Base-by-base conservation (phyloP, 2,888 invertebrate genomes). In the Pecten maximus region DNA sequence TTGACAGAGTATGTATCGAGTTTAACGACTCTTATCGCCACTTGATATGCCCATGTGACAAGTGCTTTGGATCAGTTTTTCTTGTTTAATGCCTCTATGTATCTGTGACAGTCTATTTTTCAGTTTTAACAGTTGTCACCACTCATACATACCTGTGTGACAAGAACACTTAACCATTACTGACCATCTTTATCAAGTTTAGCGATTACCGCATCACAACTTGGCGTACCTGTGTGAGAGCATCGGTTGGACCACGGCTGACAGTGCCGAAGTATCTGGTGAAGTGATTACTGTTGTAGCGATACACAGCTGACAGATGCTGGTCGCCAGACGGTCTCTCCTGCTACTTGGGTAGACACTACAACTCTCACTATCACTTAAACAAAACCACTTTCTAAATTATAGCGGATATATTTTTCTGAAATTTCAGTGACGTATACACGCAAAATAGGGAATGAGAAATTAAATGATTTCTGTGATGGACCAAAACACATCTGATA, bases 401-500 rank as follows among this genome's bases (percentile, higher is more conserved):
- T 35, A 74, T 74, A 35, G 74, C 28, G 28, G 74, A 35, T 74
- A 35, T 35, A 74, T 74, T 35, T 74, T n/a, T 74, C 23, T 74
- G 74, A 74, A 74, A 74, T 35, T 28, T 74, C 74, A 28, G 28
- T 8, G 19, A 12, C 23, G 23, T 23, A 19, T 28, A 12, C 35
- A 74, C 74, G 35, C 6, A 74, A 74, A 6, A 35, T 10, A 74
- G 12, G 35, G 4, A 74, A 74, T 74, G 74, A 28, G 35, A 35
- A 74, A 74, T 74, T 74, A 74, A 35, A 28, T 28, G 74, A 74
- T 35, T 74, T 54, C 54, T 54, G 54, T 54, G 54, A n/a, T 54
- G n/a, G 74, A 74, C 74, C 8, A 74, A 74, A 74, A 74, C 35
- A 74, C 35, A 15, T 12, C 35, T 74, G 28, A 74, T n/a, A 60